Evolutionary conservation across 2,113 vertebrate species (phyloP), one percentile per base, ranked within the genome.

Genomic region (Phoenicopterus ruber): DNA sequence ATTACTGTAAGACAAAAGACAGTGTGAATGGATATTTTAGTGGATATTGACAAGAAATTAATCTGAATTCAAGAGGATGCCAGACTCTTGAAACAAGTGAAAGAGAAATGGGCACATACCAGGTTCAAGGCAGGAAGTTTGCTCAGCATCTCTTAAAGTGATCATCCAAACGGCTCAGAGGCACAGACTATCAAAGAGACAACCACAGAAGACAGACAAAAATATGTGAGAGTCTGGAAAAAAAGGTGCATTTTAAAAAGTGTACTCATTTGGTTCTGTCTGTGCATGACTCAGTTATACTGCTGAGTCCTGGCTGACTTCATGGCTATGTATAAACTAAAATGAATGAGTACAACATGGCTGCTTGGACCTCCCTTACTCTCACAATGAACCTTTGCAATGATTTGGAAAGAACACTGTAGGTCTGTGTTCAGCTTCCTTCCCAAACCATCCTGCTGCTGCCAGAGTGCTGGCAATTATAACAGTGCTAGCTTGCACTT

Each of bases 1-100:
- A 90, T 73, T 87, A 90, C 38, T 42, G 26, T 66, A 77, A 91
- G 58, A 94, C 49, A 95, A 91, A 94, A 72, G 83, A n/a, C 25
- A 79, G 28, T 54, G 38, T 50, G 47, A 87, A 91, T 87, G 46
- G 36, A 6, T 80, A 71, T 85, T 92, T 93, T 82, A 85, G 47
- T 85, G 58, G 42, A n/a, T 89, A 89, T 90, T 87, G 89, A 88
- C 70, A 54, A 50, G n/a, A 78, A 95, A 91, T 94, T 90, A 0
- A 50, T 83, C 85, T 70, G 21, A 66, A 81, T 94, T 74, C 63
- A 72, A 69, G 32, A 80, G 8, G 8, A 65, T 66, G 34, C 16
- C 61, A 84, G 49, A 54, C 32, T 73, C 61, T 65, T 65, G 44
- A 91, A 93, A 76, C 13, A 72, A 85, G 8, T 44, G 29, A 78